These are phyloP conservation scores for Yponomeuta malinellus DNA, from an alignment of 2,888 invertebrate species.

Conservation along the genomic window DNA sequence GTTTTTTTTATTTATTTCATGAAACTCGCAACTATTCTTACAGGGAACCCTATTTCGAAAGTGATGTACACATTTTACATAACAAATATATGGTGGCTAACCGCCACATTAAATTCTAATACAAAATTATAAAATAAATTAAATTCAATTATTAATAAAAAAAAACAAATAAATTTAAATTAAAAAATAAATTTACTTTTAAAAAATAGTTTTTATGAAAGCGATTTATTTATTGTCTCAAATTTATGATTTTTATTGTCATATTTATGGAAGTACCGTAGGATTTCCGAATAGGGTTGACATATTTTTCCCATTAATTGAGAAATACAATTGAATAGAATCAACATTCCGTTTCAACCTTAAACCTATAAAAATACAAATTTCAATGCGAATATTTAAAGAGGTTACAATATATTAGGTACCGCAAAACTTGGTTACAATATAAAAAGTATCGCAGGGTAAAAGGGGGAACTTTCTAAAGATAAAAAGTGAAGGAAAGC, in stretches of 20 bases:
- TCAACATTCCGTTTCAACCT: conserved; percentile 30
- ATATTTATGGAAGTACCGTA: conserved; percentile 31
- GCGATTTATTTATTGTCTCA: background rate
- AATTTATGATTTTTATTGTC: conserved; percentile 49
- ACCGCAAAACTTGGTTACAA: conserved; percentile 22
- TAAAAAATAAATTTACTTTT: too few species aligned
- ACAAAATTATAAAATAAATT: too few species aligned
- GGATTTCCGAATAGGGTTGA: background rate
- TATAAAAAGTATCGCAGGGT: conserved; percentile 56
- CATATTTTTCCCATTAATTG: background rate
- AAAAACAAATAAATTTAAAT: too few species aligned
- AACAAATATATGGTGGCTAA: too few species aligned
- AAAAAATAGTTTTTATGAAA: background rate
- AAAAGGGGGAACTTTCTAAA: conserved; percentile 20
- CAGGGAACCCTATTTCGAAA: too few species aligned
- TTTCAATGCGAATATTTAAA: background rate
- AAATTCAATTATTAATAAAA: too few species aligned
- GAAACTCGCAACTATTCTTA: too few species aligned
- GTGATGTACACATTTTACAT: too few species aligned
- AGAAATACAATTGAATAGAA: conserved; percentile 17
- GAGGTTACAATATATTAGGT: background rate
- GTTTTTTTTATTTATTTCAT: too few species aligned
- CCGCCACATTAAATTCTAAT: too few species aligned
- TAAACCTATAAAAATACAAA: conserved; percentile 62
- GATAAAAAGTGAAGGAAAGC: conserved; percentile 42